Conservation (phyloP, 2,797 vertebrate species). For the Morus bassanus region DNA sequence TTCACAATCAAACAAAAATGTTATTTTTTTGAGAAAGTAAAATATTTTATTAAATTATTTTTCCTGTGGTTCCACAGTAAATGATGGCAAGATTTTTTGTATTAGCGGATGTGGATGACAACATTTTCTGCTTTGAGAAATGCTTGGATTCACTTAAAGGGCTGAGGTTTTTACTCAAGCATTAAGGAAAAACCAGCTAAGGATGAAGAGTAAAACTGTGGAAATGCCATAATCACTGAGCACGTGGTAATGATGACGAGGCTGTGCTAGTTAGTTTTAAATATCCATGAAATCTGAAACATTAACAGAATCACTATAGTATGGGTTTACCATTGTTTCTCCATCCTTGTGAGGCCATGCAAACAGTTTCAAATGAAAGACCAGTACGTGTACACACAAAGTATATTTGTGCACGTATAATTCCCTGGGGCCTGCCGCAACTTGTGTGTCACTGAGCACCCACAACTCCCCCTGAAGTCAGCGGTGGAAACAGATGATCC, state of each 20-base stretch:
- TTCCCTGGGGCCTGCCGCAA: background rate
- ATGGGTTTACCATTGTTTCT: background rate
- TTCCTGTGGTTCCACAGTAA: background rate
- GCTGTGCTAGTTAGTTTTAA: background rate
- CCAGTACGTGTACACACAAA: rapidly evolving
- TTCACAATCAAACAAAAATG: slow-evolving; percentile 72
- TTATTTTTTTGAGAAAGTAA: slow-evolving; percentile 74
- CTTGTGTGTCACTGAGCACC: background rate
- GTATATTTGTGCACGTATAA: too few relatives aligned
- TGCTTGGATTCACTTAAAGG: background rate
- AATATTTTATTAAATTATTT: slow-evolving; percentile 73
- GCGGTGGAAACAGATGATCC: background rate
- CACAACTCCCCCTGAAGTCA: background rate
- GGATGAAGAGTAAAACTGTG: background rate
- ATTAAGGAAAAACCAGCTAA: background rate
- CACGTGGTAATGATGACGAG: background rate
- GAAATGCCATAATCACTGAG: background rate
- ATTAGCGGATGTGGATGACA: background rate
- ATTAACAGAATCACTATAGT: background rate
- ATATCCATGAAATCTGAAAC: background rate
- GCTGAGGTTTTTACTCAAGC: background rate
- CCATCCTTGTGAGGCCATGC: background rate
- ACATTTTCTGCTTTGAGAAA: background rate
- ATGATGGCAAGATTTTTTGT: background rate
- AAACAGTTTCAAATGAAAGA: background rate